A percentile compares a stretch with the other conserved stretches of the same genome.
Conservation (phyloP, 1,140 invertebrate genomes). For the Drosophila takahashii region DNA sequence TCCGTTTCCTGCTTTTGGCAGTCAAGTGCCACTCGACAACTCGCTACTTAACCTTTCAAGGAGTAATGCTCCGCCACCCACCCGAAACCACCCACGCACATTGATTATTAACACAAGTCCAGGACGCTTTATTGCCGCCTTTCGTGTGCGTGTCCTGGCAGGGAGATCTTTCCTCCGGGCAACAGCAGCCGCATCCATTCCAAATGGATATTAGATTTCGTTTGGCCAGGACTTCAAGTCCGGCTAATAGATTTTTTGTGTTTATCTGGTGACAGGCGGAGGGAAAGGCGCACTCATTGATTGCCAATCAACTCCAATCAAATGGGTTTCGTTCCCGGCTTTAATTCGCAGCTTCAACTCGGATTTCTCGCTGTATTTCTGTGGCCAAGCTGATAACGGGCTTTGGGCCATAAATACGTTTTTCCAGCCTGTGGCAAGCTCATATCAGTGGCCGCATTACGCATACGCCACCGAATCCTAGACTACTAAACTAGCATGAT, state of each 20-base stretch:
- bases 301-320: constrained; percentile 76
- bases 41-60: constrained; percentile 75
- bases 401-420: constrained; percentile 51
- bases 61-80: constrained; percentile 12
- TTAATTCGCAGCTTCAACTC: constrained; percentile 27
- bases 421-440: constrained; percentile 5
- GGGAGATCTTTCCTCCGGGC: constrained; percentile 19
- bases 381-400: constrained; percentile 56
- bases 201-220: constrained; percentile 67
- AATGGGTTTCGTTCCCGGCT: constrained; percentile 46
- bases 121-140: constrained; percentile 25
- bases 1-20: constrained; percentile 68
- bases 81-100: constrained; percentile 6
- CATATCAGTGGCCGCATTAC: constrained; percentile 50
- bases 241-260: constrained; percentile 76
- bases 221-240: constrained; percentile 24
- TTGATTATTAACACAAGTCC: constrained; percentile 52
- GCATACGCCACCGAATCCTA: constrained; percentile 57
- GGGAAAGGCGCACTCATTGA: constrained; percentile 32
- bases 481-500: constrained; percentile 44
- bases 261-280: constrained; percentile 48
- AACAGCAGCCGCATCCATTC: constrained; percentile 36
- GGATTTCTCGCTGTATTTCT: constrained; percentile 27
- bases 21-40: constrained; percentile 57
- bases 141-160: constrained; percentile 36